A percentile compares a stretch with the other conserved stretches of the same genome.
phyloP scores from a whole-genome alignment of 2,113 vertebrate genomes.

The Fukomys damarensis region DNA sequence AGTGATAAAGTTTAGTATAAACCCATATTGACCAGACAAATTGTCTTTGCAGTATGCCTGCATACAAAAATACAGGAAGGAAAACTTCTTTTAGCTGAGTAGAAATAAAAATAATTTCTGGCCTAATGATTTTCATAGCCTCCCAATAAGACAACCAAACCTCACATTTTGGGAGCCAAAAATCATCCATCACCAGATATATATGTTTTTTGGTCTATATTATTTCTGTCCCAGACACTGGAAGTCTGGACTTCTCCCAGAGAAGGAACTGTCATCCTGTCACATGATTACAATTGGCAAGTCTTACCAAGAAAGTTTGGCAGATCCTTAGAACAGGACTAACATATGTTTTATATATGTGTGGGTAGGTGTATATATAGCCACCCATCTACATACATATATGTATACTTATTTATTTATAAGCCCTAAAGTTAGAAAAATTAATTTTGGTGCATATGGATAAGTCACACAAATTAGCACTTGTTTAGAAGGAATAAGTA shows the following conservation, averaged over 20 bases:
- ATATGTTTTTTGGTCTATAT: slow-evolving; percentile 81
- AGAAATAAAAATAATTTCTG: slow-evolving; percentile 74
- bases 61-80: slow-evolving; percentile 57
- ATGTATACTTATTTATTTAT: slow-evolving; percentile 85
- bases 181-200: slow-evolving; percentile 80
- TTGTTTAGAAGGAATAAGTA: slow-evolving; percentile 75
- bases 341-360: slow-evolving; percentile 85
- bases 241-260: slow-evolving; percentile 84
- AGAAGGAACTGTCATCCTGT: slow-evolving; percentile 82
- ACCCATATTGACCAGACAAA: slow-evolving; percentile 67
- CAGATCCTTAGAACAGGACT: slow-evolving; percentile 81
- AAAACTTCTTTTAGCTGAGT: slow-evolving; percentile 62
- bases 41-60: slow-evolving; percentile 54
- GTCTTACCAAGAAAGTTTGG: slow-evolving; percentile 81
- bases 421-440: slow-evolving; percentile 82
- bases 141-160: slow-evolving; percentile 76
- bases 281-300: slow-evolving; percentile 83
- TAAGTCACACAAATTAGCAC: slow-evolving; percentile 79
- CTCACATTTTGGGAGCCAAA: slow-evolving; percentile 75
- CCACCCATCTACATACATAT: slow-evolving; percentile 81
- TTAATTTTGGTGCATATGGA: slow-evolving; percentile 81
- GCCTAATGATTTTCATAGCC: slow-evolving; percentile 76
- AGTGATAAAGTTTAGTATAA: slow-evolving; percentile 57
- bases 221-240: slow-evolving; percentile 84
- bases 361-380: slow-evolving; percentile 85